Evolutionary conservation across 2,888 invertebrate species (phyloP).

Genomic region (Tachina lurida): DNA sequence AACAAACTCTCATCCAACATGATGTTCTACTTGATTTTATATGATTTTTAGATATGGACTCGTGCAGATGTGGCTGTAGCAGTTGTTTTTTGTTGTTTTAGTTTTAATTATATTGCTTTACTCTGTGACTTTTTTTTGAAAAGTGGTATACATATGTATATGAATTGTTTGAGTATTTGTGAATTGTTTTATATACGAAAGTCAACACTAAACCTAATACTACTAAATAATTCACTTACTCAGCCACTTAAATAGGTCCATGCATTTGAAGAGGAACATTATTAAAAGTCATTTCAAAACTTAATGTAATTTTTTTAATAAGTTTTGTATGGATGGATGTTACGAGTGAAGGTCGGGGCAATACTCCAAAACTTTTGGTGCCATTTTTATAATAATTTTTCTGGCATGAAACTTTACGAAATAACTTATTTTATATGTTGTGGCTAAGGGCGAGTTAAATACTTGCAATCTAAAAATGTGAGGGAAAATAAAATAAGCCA

Average conservation of each 20-base stretch:
- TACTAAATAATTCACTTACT: background rate
- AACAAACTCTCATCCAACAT: slow-evolving; percentile 46
- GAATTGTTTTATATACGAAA: background rate
- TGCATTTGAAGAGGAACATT: background rate
- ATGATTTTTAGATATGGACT: slow-evolving; percentile 13
- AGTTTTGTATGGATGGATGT: background rate
- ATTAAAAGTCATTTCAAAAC: background rate
- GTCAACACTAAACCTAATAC: background rate
- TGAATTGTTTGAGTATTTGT: background rate
- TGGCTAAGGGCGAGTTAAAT: background rate
- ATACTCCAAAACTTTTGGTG: background rate
- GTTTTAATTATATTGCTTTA: slow-evolving; percentile 41
- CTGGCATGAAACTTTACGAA: background rate
- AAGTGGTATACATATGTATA: background rate
- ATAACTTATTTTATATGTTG: background rate
- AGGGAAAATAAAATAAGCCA: background rate
- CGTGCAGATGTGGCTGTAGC: background rate
- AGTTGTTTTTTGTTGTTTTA: slow-evolving; percentile 28
- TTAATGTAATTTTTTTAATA: background rate
- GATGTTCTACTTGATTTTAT: slow-evolving; percentile 50
- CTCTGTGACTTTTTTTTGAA: slow-evolving; percentile 45
- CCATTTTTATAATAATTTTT: background rate
- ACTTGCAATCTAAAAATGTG: background rate
- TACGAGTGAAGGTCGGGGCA: background rate
- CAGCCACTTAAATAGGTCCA: background rate